These are phyloP conservation scores for Drosophila pruinosa DNA, from an alignment of 1,140 invertebrate species.

Conservation along the genomic window DNA sequence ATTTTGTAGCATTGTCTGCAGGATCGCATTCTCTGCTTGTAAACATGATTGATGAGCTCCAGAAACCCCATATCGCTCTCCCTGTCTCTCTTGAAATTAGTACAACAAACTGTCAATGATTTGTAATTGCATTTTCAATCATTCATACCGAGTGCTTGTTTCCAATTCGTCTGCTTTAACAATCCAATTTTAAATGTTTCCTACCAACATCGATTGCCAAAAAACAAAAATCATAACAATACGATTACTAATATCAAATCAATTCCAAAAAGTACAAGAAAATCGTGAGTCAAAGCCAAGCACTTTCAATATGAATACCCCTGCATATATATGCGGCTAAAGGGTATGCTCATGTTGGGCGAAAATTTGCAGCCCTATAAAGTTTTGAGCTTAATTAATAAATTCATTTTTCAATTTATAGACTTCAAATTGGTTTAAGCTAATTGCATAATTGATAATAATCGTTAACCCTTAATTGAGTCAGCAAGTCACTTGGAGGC, in stretches of 20 bases:
- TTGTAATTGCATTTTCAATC: slow-evolving; percentile 71
- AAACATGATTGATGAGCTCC: slow-evolving; percentile 71
- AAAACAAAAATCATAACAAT: slow-evolving; percentile 32
- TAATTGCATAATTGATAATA: background rate
- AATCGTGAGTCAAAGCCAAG: slow-evolving; percentile 49
- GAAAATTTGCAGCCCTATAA: background rate
- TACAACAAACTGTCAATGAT: slow-evolving; percentile 79
- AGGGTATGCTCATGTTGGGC: background rate
- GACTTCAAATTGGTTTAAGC: background rate
- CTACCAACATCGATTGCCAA: slow-evolving; percentile 22
- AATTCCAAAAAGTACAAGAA: slow-evolving; percentile 39
- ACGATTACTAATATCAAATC: slow-evolving; percentile 9
- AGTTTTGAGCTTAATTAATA: background rate
- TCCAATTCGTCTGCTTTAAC: slow-evolving; percentile 18
- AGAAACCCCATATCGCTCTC: background rate
- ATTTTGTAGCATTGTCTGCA: slow-evolving; percentile 73
- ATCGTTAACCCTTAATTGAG: background rate
- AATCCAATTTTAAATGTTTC: slow-evolving; percentile 18
- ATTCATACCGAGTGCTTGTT: slow-evolving; percentile 25
- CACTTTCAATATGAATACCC: slow-evolving; percentile 60
- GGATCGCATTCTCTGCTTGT: slow-evolving; percentile 45
- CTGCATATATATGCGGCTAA: background rate
- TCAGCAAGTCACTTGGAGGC: background rate
- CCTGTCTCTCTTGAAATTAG: slow-evolving; percentile 51
- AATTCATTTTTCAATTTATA: no score